Evolutionary conservation across 1,140 invertebrate genomes (phyloP).

Genomic region (Drosophila sturtevanti): DNA sequence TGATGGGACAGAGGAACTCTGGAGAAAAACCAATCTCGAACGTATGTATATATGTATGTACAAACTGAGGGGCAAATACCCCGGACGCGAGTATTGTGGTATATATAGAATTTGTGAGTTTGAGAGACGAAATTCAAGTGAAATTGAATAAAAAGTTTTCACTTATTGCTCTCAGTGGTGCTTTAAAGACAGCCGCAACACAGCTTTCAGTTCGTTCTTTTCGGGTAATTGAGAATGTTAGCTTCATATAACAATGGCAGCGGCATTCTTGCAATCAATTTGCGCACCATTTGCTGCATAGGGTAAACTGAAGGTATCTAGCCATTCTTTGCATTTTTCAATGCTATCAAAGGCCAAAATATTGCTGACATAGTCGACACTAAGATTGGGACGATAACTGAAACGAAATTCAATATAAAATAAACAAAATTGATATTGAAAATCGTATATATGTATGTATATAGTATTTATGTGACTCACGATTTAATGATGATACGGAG

Average conservation of each 20-base stretch:
- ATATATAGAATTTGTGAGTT: too few relatives aligned
- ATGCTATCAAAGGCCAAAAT: slow-evolving; percentile 93
- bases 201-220: neutral
- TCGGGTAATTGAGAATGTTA: neutral
- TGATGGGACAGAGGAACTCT: neutral
- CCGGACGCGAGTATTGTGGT: too few relatives aligned
- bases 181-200: neutral
- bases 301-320: slow-evolving; percentile 90
- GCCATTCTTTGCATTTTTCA: slow-evolving; percentile 93
- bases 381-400: slow-evolving; percentile 96
- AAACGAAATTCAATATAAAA: slow-evolving; percentile 75
- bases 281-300: slow-evolving; percentile 85
- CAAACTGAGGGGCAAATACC: slow-evolving; percentile 9
- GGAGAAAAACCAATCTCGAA: neutral
- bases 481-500: slow-evolving; percentile 96
- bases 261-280: slow-evolving; percentile 81
- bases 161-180: neutral
- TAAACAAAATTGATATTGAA: neutral
- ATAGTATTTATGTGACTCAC: slow-evolving; percentile 87
- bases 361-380: slow-evolving; percentile 91
- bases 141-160: neutral
- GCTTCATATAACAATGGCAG: slow-evolving; percentile 65
- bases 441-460: neutral
- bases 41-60: neutral
- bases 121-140: too few relatives aligned